Base-by-base conservation (phyloP, 2,797 vertebrate genomes). In the Sus cebifrons region DNA sequence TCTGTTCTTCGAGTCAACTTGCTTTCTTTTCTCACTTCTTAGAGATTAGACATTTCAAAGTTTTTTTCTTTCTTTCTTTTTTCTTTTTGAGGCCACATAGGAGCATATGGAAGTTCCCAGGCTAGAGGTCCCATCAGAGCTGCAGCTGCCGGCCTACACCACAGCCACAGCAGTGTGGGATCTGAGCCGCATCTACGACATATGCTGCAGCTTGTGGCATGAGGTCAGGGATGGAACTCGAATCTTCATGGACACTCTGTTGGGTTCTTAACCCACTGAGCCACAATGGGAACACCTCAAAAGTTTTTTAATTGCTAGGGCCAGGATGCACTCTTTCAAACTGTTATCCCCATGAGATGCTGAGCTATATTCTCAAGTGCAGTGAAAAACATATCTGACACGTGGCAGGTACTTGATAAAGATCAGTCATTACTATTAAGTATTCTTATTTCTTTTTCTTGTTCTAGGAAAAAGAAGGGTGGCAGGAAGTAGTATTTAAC, bases 331-430 rank as follows among this genome's bases (percentile, higher is more conserved):
- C 54, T 70, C 83, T 60, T 60, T 52, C n/a, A 73, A 52, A 13
- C 6, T 5, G 0, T 27, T 27, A 11, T 65, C 29, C 29, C 0
- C 21, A 6, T 0, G 49, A 77, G 82, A 27, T 0, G 0, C 16
- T 70, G 75, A 78, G 75, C 29, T 9, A 6, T 6, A 16, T 36
- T 60, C 9, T 60, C 91, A 29, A 0, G 2, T 0, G 6, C 32
- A 27, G 70, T 62, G 44, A 21, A 13, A 17, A n/a, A 62, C 1
- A 21, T 3, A 27, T 25, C 58, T 23, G 27, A 60, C n/a, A 8
- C 52, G 0, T 1, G 32, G 15, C 6, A 16, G 67, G 54, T 3
- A 0, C 68, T 70, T 1, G 32, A 64, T 14, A 60, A 71, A 73
- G 23, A 23, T 6, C 2, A 0, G 60, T 25, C 13, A 0, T 6